phyloP scores from a whole-genome alignment of 2,113 vertebrate species.

The Thymallus thymallus region DNA sequence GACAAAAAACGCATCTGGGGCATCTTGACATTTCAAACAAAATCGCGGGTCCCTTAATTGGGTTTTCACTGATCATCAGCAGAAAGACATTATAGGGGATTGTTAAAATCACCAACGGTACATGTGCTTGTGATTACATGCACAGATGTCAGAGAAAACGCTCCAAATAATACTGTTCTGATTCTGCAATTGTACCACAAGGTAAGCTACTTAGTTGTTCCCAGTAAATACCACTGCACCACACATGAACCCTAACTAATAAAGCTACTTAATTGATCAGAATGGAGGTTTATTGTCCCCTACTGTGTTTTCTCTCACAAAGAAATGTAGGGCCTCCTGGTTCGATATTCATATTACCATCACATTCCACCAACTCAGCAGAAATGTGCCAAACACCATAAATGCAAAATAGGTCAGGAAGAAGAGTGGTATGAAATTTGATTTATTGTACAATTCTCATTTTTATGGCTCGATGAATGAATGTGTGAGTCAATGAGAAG shows the following conservation, averaged over 20 bases:
- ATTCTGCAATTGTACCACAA: background rate
- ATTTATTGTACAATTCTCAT: slow-evolving; percentile 32
- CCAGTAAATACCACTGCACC: slow-evolving; percentile 2
- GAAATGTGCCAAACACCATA: slow-evolving; percentile 20
- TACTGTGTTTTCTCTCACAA: background rate
- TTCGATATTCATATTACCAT: slow-evolving; percentile 33
- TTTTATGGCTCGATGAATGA: slow-evolving; percentile 7
- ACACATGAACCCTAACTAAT: slow-evolving; percentile 5
- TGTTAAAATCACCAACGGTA: background rate
- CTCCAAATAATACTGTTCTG: background rate
- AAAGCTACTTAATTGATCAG: slow-evolving; percentile 7
- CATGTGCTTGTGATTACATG: background rate
- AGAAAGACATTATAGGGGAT: slow-evolving; percentile 5
- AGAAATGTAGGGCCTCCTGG: background rate
- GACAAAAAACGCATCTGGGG: background rate
- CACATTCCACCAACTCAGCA: slow-evolving; percentile 39
- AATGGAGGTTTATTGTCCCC: background rate
- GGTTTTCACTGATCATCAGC: slow-evolving; percentile 20
- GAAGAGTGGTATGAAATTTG: slow-evolving; percentile 38
- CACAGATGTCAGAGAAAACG: background rate
- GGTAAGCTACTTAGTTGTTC: background rate
- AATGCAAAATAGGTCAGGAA: slow-evolving; percentile 30
- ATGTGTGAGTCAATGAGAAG: slow-evolving; percentile 10
- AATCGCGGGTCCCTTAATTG: slow-evolving; percentile 1
- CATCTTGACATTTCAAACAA: slow-evolving; percentile 10